Evolutionary conservation across 1,140 invertebrate genomes (phyloP).

Genomic region (Streblospio benedicti): DNA sequence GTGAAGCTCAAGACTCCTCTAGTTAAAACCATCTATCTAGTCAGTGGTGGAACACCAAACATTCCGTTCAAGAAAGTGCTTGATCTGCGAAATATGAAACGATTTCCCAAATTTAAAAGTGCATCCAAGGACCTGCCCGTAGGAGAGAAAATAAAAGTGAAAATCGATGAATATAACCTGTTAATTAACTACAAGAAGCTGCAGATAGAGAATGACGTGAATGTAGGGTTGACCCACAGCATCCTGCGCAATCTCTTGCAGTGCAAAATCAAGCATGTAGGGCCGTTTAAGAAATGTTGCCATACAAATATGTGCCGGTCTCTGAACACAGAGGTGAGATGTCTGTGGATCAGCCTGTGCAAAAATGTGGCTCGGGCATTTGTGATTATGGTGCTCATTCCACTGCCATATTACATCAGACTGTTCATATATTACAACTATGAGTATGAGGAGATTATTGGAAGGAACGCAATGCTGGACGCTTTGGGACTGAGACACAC

Average conservation of each 20-base stretch:
- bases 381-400: conserved; percentile 30
- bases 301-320: conserved; percentile 11
- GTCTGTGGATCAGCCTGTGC: conserved; percentile 11
- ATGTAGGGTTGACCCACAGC: conserved; percentile 10
- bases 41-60: neutral
- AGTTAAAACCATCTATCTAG: conserved; percentile 7
- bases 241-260: conserved; percentile 9
- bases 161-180: conserved; percentile 15
- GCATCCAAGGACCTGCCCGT: neutral
- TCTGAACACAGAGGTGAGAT: neutral
- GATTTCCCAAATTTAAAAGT: conserved; percentile 10
- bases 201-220: conserved; percentile 15
- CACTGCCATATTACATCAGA: conserved; percentile 37
- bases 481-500: conserved; percentile 20
- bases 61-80: conserved; percentile 12
- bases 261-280: conserved; percentile 12
- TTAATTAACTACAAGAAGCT: conserved; percentile 17
- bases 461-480: conserved; percentile 18
- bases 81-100: conserved; percentile 1
- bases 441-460: conserved; percentile 31
- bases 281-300: conserved; percentile 14
- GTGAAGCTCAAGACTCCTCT: conserved; percentile 18
- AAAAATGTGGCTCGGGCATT: conserved; percentile 25
- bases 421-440: conserved; percentile 38
- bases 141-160: neutral